Percentiles rank a stretch among this genome's conserved stretches.
phyloP scores from a whole-genome alignment of 2,888 invertebrate species.

The Dasysyrphus tricinctus region DNA sequence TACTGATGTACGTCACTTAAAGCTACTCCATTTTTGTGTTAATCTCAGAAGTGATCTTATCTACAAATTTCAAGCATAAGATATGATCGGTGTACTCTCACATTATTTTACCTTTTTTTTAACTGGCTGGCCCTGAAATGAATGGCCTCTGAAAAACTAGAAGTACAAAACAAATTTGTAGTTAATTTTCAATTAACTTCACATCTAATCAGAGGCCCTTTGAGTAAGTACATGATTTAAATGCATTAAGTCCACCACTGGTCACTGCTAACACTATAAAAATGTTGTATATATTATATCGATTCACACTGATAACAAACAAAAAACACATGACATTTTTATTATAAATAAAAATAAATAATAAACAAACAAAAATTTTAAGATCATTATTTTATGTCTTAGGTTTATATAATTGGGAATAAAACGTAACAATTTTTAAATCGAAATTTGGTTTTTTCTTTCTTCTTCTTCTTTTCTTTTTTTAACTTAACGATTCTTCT shows the following conservation, averaged over 20 bases:
- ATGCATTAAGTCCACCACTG: neutral
- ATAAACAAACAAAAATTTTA: neutral
- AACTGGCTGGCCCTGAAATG: too few relatives aligned
- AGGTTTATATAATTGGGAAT: constrained; percentile 27
- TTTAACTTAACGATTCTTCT: neutral
- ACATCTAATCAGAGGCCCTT: neutral
- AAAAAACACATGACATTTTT: neutral
- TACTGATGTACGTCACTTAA: too few relatives aligned
- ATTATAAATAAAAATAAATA: neutral
- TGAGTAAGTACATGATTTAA: neutral
- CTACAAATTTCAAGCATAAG: too few relatives aligned
- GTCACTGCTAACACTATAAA: neutral
- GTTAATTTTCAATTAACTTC: too few relatives aligned
- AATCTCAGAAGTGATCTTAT: too few relatives aligned
- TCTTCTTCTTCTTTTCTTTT: constrained; percentile 8
- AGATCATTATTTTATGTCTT: constrained; percentile 22
- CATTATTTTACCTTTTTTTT: too few relatives aligned
- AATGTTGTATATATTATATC: constrained; percentile 17
- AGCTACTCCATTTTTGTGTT: too few relatives aligned
- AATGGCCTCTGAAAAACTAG: too few relatives aligned
- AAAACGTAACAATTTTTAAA: constrained; percentile 35
- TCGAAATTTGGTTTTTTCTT: constrained; percentile 32
- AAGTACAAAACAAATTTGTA: too few relatives aligned
- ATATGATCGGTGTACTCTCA: too few relatives aligned
- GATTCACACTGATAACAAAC: neutral